phyloP scores from a whole-genome alignment of 1,140 invertebrate species.

The Coelopa frigida region DNA sequence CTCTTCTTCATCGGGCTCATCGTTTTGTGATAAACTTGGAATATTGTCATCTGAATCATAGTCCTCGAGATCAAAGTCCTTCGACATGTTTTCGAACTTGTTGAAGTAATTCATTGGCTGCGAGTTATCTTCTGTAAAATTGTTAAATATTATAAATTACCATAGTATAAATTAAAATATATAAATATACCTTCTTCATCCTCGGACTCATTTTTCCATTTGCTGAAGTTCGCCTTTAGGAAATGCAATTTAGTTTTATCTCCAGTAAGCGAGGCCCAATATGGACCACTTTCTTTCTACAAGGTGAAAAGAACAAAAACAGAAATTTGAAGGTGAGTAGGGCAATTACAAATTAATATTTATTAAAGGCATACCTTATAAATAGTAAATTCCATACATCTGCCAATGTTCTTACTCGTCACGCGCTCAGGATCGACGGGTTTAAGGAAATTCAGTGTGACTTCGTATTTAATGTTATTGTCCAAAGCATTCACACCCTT shows the following conservation, averaged over 20 bases:
- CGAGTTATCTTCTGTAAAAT: too few relatives aligned
- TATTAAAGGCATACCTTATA: constrained; percentile 39
- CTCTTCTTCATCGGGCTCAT: constrained; percentile 18
- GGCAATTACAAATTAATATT: neutral
- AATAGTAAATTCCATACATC: constrained; percentile 72
- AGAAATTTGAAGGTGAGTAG: neutral
- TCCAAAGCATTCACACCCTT: constrained; percentile 73
- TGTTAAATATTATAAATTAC: neutral
- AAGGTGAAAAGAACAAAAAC: constrained; percentile 26
- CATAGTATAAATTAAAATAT: neutral
- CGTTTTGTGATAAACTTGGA: constrained; percentile 37
- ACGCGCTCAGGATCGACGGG: constrained; percentile 77
- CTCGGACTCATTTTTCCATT: constrained; percentile 91
- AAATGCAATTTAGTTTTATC: constrained; percentile 88
- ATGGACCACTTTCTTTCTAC: constrained; percentile 53
- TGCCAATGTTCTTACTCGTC: constrained; percentile 57
- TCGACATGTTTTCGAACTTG: constrained; percentile 39
- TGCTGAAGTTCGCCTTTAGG: constrained; percentile 94
- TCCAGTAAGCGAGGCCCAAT: constrained; percentile 81
- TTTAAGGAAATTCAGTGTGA: constrained; percentile 73
- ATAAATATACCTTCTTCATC: constrained; percentile 45
- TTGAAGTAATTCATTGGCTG: too few relatives aligned
- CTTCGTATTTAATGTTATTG: constrained; percentile 76
- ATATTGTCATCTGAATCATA: constrained; percentile 39
- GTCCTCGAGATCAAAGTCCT: constrained; percentile 35